Conservation (phyloP, 1,140 invertebrate genomes). For the Drosophila sp. region DNA sequence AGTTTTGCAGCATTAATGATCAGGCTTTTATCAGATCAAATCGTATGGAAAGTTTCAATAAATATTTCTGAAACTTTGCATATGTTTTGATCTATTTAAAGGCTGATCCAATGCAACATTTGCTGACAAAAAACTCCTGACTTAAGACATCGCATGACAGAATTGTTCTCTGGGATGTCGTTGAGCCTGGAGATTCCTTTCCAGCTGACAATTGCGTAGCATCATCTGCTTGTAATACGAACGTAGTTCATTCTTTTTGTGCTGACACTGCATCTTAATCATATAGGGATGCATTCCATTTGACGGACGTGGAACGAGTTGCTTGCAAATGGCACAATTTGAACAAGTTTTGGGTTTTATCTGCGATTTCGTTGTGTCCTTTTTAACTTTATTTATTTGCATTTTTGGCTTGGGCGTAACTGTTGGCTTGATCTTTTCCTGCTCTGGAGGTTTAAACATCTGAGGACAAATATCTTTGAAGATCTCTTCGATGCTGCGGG, state of each 20-base stretch:
- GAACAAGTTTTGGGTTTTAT: neutral
- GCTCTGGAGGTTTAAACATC: neutral
- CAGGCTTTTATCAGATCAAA: slow-evolving; percentile 13
- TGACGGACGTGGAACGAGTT: neutral
- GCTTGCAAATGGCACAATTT: slow-evolving; percentile 16
- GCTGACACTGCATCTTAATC: slow-evolving; percentile 36
- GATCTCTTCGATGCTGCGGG: neutral
- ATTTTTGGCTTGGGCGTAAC: too few species aligned
- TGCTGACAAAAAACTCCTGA: neutral
- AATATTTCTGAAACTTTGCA: neutral
- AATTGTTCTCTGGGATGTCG: neutral
- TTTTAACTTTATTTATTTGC: too few species aligned
- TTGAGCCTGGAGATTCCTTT: neutral
- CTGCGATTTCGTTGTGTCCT: too few species aligned
- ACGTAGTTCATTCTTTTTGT: slow-evolving; percentile 36
- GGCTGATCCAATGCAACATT: neutral
- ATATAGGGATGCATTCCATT: slow-evolving; percentile 37
- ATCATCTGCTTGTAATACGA: slow-evolving; percentile 43
- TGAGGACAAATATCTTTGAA: neutral
- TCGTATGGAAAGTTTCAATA: slow-evolving; percentile 5
- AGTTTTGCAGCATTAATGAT: neutral
- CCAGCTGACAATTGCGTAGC: neutral
- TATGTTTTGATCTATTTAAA: slow-evolving; percentile 1
- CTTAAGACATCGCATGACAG: neutral
- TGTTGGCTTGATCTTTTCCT: neutral